Percentiles rank a stretch among this genome's conserved stretches.
Evolutionary conservation across 2,888 invertebrate species (phyloP).

Genomic region (Hymenopus coronatus): DNA sequence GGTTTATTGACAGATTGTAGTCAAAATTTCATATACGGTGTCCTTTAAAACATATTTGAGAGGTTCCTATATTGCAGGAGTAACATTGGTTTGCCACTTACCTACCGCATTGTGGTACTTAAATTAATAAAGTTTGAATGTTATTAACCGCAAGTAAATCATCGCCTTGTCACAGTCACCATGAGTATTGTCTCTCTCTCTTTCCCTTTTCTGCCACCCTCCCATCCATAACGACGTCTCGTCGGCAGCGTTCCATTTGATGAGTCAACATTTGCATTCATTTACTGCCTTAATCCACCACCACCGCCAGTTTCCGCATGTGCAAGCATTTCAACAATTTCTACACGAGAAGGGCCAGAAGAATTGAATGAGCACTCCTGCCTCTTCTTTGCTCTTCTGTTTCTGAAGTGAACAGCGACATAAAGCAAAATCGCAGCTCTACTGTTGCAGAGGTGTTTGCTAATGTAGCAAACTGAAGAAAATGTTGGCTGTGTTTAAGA

Average conservation of each 20-base stretch:
- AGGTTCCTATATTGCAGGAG: background rate
- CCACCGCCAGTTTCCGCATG: slow-evolving; percentile 5
- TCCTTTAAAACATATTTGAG: background rate
- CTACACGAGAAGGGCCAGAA: background rate
- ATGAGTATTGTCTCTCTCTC: background rate
- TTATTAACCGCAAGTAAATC: slow-evolving; percentile 19
- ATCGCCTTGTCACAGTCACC: background rate
- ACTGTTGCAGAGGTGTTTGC: background rate
- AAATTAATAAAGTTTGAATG: slow-evolving; percentile 24
- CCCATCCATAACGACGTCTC: background rate
- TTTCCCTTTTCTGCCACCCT: background rate
- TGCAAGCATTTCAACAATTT: slow-evolving; percentile 19
- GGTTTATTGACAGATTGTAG: too few species aligned
- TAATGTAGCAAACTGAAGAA: too few species aligned
- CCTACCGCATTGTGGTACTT: background rate
- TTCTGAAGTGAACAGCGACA: background rate
- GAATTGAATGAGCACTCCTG: background rate
- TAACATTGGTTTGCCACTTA: background rate
- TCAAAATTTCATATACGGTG: too few species aligned
- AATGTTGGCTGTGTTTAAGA: too few species aligned
- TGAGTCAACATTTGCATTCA: slow-evolving; percentile 34
- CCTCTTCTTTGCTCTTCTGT: background rate
- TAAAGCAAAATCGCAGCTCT: background rate
- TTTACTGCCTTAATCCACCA: slow-evolving; percentile 25
- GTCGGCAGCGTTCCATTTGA: slow-evolving; percentile 27